These are phyloP conservation scores for Tachysurus vachellii DNA, from an alignment of 2,113 vertebrate genomes.

Conservation along the genomic window DNA sequence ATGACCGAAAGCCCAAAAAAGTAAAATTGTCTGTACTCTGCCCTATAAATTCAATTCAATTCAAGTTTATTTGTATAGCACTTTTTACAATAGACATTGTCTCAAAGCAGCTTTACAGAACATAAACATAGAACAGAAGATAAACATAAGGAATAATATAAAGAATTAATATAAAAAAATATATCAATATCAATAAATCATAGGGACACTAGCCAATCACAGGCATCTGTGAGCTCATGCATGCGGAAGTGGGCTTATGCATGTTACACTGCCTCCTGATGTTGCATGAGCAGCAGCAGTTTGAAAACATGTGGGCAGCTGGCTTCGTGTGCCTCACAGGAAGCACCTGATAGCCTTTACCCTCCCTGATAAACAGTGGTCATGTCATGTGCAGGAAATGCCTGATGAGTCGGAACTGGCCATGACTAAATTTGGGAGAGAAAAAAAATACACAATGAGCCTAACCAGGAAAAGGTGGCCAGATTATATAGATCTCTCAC, in stretches of 20 bases:
- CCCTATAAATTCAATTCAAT: neutral
- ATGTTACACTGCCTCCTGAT: neutral
- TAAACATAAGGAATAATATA: too few species aligned
- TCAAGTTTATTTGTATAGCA: too few species aligned
- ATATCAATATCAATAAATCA: too few species aligned
- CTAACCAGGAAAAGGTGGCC: neutral
- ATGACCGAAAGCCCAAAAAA: neutral
- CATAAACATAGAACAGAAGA: too few species aligned
- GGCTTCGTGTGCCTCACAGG: neutral
- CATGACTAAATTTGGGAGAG: neutral
- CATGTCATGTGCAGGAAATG: neutral
- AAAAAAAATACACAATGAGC: neutral
- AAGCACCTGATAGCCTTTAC: neutral
- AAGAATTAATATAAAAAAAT: too few species aligned
- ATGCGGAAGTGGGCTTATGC: neutral
- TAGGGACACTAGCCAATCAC: neutral
- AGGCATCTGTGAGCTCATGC: neutral
- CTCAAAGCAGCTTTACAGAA: too few species aligned
- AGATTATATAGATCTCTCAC: neutral
- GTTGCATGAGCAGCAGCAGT: neutral
- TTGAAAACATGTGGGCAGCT: neutral
- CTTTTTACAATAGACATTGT: too few species aligned
- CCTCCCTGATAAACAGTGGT: neutral
- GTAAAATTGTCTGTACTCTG: neutral
- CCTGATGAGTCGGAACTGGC: neutral